Evolutionary conservation across 2,888 invertebrate genomes (phyloP).

Genomic region (Rotaria magnacalcarata): DNA sequence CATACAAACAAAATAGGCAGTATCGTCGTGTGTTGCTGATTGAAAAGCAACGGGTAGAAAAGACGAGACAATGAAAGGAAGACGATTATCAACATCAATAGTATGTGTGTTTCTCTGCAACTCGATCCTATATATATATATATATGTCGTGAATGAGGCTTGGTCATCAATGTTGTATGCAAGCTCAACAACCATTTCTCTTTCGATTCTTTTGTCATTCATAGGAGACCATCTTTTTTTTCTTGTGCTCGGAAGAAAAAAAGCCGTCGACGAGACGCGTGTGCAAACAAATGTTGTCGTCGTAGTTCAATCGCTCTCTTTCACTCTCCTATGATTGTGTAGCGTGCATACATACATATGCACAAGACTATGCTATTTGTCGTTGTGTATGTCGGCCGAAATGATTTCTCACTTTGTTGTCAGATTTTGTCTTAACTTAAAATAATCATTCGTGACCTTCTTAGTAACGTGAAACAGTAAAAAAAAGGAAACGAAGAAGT

Average conservation of each 20-base stretch:
- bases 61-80: neutral
- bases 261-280: slow-evolving; percentile 5
- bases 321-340: slow-evolving; percentile 29
- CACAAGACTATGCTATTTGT: slow-evolving; percentile 16
- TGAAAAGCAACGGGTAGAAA: slow-evolving; percentile 14
- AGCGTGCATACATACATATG: slow-evolving; percentile 16
- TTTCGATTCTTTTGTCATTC: neutral
- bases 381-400: slow-evolving; percentile 18
- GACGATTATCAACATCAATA: neutral
- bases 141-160: neutral
- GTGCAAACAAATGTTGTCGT: slow-evolving; percentile 29
- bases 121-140: neutral
- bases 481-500: neutral
- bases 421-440: slow-evolving; percentile 26
- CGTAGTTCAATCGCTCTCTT: slow-evolving; percentile 26
- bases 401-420: slow-evolving; percentile 31
- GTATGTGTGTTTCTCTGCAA: neutral
- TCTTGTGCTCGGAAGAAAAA: slow-evolving; percentile 2
- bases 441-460: slow-evolving; percentile 29
- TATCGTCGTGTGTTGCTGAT: slow-evolving; percentile 6
- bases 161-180: slow-evolving; percentile 3
- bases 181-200: slow-evolving; percentile 12
- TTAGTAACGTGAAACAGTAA: neutral
- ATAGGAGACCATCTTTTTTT: slow-evolving; percentile 28
- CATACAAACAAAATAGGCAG: slow-evolving; percentile 1